Conservation (phyloP, 2,888 invertebrate genomes). For the Megaustenia siamemsis region DNA sequence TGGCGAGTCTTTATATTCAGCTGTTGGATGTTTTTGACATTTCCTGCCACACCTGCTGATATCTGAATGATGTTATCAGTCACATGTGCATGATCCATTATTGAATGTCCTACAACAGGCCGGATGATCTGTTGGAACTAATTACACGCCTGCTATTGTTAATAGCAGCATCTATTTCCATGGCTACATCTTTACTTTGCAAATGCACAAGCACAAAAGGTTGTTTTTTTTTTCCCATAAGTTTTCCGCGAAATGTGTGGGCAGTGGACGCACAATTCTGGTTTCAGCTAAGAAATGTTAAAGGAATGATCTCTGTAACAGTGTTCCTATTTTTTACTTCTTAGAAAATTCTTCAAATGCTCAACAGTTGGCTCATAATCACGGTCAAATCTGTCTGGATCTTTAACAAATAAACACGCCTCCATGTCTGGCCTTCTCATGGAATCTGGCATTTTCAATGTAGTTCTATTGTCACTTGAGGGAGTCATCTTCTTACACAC, state of each 20-base stretch:
- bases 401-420: slow-evolving; percentile 89
- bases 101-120: slow-evolving; percentile 83
- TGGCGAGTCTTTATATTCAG: slow-evolving; percentile 85
- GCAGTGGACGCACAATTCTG: slow-evolving; percentile 86
- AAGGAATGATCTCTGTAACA: slow-evolving; percentile 84
- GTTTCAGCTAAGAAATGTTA: slow-evolving; percentile 90
- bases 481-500: too few species aligned
- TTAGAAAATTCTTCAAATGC: slow-evolving; percentile 87
- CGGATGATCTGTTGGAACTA: slow-evolving; percentile 84
- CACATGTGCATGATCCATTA: slow-evolving; percentile 80
- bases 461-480: too few species aligned
- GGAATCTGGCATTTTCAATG: slow-evolving; percentile 71
- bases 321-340: slow-evolving; percentile 83
- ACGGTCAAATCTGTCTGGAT: slow-evolving; percentile 86
- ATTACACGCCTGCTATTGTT: slow-evolving; percentile 82
- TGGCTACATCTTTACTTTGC: slow-evolving; percentile 83
- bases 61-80: slow-evolving; percentile 87
- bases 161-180: slow-evolving; percentile 80
- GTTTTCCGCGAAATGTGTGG: slow-evolving; percentile 86
- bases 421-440: slow-evolving; percentile 85
- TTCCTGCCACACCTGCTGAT: slow-evolving; percentile 86
- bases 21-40: slow-evolving; percentile 87
- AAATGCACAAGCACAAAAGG: slow-evolving; percentile 85
- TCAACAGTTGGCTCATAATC: slow-evolving; percentile 89
- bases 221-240: slow-evolving; percentile 83